Conservation (phyloP, 2,797 vertebrate species). For the Trematomus bernacchii region DNA sequence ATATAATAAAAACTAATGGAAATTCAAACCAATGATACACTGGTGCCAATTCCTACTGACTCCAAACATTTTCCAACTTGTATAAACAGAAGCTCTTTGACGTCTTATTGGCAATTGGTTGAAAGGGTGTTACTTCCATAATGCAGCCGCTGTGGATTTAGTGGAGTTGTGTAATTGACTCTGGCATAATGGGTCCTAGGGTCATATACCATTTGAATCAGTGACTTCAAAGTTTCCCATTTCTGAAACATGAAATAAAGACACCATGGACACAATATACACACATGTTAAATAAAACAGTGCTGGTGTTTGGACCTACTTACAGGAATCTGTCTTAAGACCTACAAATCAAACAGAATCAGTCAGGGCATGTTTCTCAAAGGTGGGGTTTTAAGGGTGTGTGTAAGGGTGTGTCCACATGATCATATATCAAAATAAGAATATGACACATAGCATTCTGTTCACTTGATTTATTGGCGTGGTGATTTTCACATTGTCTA, state of each 20-base stretch:
- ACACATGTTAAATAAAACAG: not conserved
- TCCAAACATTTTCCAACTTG: not conserved
- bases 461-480: not conserved
- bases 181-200: not conserved
- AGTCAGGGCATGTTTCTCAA: conserved; percentile 44
- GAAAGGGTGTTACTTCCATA: not conserved
- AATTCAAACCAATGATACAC: no score
- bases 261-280: not conserved
- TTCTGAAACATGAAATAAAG: not conserved
- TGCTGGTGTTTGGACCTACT: not conserved
- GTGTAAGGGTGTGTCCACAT: not conserved
- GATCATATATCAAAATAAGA: conserved; percentile 14
- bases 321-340: not conserved
- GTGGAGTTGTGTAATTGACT: not conserved
- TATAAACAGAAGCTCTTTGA: not conserved
- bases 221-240: not conserved
- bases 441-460: not conserved
- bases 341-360: conserved; percentile 11
- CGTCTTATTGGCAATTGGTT: not conserved
- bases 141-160: not conserved
- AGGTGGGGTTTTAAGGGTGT: conserved; percentile 34
- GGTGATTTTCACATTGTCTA: not conserved
- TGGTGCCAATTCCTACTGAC: not conserved
- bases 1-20: no score
- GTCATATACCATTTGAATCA: not conserved